A percentile compares a stretch with the other conserved stretches of the same genome.
These are phyloP conservation scores for Enteromius viviparus DNA, from an alignment of 2,797 vertebrate species.

Conservation along the genomic window DNA sequence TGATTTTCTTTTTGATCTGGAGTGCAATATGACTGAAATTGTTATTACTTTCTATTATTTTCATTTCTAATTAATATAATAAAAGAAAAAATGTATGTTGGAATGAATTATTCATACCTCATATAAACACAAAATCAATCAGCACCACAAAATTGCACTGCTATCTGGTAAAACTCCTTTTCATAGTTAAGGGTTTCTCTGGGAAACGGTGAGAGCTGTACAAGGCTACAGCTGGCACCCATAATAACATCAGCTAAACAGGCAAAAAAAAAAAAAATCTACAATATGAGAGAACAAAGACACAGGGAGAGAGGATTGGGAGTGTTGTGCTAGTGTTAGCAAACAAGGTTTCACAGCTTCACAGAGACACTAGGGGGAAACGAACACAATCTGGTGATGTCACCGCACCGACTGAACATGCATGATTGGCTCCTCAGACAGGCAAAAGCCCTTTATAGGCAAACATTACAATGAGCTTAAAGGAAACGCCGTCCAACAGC, in stretches of 20 bases:
- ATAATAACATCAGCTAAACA: constrained; percentile 23
- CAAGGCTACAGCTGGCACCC: constrained; percentile 26
- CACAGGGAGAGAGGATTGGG: constrained; percentile 28
- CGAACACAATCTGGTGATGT: constrained; percentile 54
- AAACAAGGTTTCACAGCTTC: constrained; percentile 54
- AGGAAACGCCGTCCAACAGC: background rate
- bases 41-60: background rate
- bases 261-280: constrained; percentile 6
- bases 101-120: background rate
- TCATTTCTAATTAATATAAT: background rate
- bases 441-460: constrained; percentile 43
- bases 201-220: background rate
- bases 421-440: constrained; percentile 55
- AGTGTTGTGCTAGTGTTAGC: constrained; percentile 49
- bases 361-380: constrained; percentile 39
- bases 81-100: background rate
- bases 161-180: constrained; percentile 1
- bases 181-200: background rate
- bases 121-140: background rate
- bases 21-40: background rate
- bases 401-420: constrained; percentile 41
- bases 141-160: background rate
- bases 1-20: background rate
- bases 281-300: constrained; percentile 48
- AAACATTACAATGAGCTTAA: constrained; percentile 38